phyloP scores from a whole-genome alignment of 2,888 invertebrate species.

The Leucophenga montana region DNA sequence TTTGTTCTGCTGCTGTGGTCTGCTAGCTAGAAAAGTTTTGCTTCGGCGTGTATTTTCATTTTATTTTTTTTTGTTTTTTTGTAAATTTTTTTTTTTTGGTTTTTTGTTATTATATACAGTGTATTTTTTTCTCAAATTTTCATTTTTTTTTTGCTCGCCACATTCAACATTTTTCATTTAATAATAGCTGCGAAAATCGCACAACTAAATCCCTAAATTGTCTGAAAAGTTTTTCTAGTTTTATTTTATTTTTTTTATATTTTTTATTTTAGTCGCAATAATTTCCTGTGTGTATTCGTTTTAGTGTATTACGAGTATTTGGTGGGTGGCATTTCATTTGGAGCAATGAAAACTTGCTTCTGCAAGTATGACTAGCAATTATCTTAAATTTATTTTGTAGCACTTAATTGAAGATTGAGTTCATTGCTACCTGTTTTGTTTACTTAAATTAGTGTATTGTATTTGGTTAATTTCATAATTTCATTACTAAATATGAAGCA shows the following conservation, averaged over 20 bases:
- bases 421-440: too few species aligned
- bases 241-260: not conserved
- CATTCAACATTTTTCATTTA: constrained; percentile 24
- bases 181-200: constrained; percentile 28
- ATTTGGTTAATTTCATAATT: too few species aligned
- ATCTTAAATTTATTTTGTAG: not conserved
- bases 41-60: constrained; percentile 8
- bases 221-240: constrained; percentile 28
- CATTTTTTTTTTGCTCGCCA: not conserved
- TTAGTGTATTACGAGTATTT: too few species aligned
- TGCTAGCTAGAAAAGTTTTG: constrained; percentile 4
- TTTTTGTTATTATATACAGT: not conserved
- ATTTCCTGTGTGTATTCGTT: constrained; percentile 16
- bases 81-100: not conserved
- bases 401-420: too few species aligned
- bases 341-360: not conserved
- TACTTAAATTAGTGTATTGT: too few species aligned
- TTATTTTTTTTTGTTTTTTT: constrained; percentile 16
- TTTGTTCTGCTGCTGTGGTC: not conserved
- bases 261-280: constrained; percentile 9
- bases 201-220: constrained; percentile 29
- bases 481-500: too few species aligned
- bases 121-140: constrained; percentile 1
- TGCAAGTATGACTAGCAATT: not conserved
- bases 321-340: not conserved